A percentile compares a stretch with the other conserved stretches of the same genome.
These are phyloP conservation scores for Thaumetopoea pityocampa DNA, from an alignment of 1,140 invertebrate genomes.

Conservation along the genomic window DNA sequence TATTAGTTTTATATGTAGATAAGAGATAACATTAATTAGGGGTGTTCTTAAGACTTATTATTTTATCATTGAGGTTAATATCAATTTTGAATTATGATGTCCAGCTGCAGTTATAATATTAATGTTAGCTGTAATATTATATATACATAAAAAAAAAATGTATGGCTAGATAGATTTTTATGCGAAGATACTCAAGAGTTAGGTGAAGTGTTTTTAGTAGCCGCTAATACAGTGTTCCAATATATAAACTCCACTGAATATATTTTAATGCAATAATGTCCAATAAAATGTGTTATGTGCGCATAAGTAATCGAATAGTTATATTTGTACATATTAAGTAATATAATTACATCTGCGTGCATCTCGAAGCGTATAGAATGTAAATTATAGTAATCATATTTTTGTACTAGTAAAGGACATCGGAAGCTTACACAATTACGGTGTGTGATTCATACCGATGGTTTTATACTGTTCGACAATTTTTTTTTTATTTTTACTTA, in stretches of 20 bases:
- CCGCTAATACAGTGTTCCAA: constrained; percentile 7
- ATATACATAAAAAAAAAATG: constrained; percentile 24
- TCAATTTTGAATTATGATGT: constrained; percentile 29
- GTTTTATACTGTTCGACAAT: constrained; percentile 10
- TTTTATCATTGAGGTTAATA: constrained; percentile 29
- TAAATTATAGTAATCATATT: constrained; percentile 54
- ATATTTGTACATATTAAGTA: no score
- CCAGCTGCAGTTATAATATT: constrained; percentile 33
- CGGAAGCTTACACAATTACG: constrained; percentile 27
- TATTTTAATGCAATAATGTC: constrained; percentile 11
- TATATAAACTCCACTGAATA: constrained; percentile 3
- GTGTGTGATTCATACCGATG: constrained; percentile 14
- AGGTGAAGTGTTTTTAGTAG: constrained; percentile 18
- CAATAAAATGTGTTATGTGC: no score
- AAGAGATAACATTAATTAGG: constrained; percentile 24
- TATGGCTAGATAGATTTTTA: constrained; percentile 20
- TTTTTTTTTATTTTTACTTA: constrained; percentile 31
- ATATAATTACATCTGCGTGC: no score
- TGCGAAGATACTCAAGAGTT: constrained; percentile 22
- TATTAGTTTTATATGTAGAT: constrained; percentile 23
- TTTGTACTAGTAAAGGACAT: constrained; percentile 66
- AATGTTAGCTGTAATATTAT: no score
- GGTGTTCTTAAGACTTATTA: constrained; percentile 29
- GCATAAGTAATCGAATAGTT: no score
- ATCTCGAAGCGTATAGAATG: constrained; percentile 9